phyloP scores from a whole-genome alignment of 2,113 vertebrate species.

The Polypterus bichir region DNA sequence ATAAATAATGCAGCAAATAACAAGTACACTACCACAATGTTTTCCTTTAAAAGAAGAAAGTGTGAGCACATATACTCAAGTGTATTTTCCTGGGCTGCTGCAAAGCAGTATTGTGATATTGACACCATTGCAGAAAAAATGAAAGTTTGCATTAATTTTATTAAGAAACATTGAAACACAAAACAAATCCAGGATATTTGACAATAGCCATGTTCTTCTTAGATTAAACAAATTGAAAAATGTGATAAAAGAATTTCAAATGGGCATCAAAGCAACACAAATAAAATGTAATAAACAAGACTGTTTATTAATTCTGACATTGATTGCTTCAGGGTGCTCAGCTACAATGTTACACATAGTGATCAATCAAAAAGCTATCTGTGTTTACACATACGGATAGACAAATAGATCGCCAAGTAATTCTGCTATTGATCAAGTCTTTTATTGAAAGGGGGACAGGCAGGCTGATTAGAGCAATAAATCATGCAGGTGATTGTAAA shows the following conservation, averaged over 20 bases:
- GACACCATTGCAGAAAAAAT: too few species aligned
- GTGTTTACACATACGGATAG: background rate
- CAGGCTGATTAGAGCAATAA: slow-evolving; percentile 1
- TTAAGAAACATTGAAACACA: too few species aligned
- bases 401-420: background rate
- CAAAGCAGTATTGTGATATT: too few species aligned
- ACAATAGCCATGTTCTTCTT: too few species aligned
- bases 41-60: too few species aligned
- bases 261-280: background rate
- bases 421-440: slow-evolving; percentile 1
- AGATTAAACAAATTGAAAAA: too few species aligned
- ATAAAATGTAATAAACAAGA: background rate
- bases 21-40: too few species aligned
- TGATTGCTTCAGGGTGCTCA: background rate
- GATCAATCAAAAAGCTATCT: slow-evolving; percentile 2
- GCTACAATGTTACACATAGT: background rate
- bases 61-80: too few species aligned
- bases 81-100: too few species aligned
- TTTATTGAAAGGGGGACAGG: background rate
- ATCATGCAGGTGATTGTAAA: background rate
- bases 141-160: too few species aligned
- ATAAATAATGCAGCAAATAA: too few species aligned
- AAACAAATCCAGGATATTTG: too few species aligned
- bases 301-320: slow-evolving; percentile 2
- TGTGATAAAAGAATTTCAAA: slow-evolving; percentile 1